Evolutionary conservation across 2,797 vertebrate genomes (phyloP).

Genomic region (Thalassophryne amazonica): DNA sequence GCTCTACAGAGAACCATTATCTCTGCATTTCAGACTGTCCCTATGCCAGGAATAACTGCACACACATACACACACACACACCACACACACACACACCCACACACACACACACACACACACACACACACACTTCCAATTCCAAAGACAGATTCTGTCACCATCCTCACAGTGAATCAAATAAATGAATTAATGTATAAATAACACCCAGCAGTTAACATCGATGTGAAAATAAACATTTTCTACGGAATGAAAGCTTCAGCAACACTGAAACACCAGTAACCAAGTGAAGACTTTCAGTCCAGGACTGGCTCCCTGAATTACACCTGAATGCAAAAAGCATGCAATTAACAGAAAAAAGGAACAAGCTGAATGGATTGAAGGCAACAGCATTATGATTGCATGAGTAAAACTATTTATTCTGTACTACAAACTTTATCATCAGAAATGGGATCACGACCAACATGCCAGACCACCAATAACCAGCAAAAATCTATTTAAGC

Average conservation of each 20-base stretch:
- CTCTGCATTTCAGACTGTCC: slow-evolving; percentile 77
- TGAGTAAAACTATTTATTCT: no score
- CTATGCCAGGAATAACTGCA: slow-evolving; percentile 62
- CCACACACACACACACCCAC: not conserved
- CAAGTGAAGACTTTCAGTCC: no score
- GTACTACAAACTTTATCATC: no score
- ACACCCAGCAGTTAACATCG: slow-evolving; percentile 6
- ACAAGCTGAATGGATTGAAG: slow-evolving; percentile 15
- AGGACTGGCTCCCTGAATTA: no score
- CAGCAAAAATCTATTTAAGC: no score
- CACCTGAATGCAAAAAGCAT: slow-evolving; percentile 43
- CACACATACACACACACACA: slow-evolving; percentile 19
- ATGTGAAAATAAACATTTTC: not conserved
- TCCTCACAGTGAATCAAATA: slow-evolving; percentile 14
- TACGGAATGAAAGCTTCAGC: not conserved
- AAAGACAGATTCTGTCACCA: slow-evolving; percentile 35
- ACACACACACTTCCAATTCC: slow-evolving; percentile 14
- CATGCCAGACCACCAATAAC: no score
- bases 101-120: not conserved
- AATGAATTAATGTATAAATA: slow-evolving; percentile 16
- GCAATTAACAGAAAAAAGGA: slow-evolving; percentile 44
- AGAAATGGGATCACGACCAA: no score
- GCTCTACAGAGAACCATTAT: slow-evolving; percentile 75
- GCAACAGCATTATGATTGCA: slow-evolving; percentile 9
- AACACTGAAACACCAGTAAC: no score